Percentiles rank a stretch among this genome's conserved stretches.
Evolutionary conservation across 2,888 invertebrate species (phyloP).

Genomic region (Tipula unca): DNA sequence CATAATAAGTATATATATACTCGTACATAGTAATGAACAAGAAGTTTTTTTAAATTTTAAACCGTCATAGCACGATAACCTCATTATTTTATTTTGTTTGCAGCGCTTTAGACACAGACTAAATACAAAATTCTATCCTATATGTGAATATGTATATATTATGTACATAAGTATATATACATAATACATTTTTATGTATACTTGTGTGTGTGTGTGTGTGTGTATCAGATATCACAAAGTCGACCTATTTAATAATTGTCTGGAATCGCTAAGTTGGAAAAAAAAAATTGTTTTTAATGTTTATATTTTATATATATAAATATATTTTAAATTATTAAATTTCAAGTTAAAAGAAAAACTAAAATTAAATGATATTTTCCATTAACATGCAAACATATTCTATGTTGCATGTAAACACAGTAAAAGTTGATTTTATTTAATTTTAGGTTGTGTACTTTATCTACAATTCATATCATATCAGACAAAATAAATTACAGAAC

Average conservation of each 20-base stretch:
- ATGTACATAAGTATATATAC: too few species aligned
- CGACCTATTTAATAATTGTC: slow-evolving; percentile 14
- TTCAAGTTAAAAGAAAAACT: background rate
- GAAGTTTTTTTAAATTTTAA: background rate
- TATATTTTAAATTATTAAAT: background rate
- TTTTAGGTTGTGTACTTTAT: background rate
- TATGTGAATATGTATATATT: background rate
- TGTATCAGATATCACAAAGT: background rate
- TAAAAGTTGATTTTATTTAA: slow-evolving; percentile 8
- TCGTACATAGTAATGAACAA: background rate
- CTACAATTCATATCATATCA: background rate
- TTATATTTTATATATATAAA: too few species aligned
- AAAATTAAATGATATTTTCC: slow-evolving; percentile 8
- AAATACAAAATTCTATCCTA: background rate
- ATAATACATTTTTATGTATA: background rate
- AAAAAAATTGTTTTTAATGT: too few species aligned
- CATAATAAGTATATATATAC: background rate
- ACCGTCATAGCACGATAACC: background rate
- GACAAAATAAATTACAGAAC: background rate
- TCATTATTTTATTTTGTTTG: background rate
- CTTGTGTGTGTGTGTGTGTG: too few species aligned
- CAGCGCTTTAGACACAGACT: background rate
- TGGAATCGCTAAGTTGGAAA: background rate
- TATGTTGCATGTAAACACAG: slow-evolving; percentile 8
- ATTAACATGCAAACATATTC: slow-evolving; percentile 14